Base-by-base conservation (phyloP, 2,797 vertebrate genomes). In the Darevskia mixta region DNA sequence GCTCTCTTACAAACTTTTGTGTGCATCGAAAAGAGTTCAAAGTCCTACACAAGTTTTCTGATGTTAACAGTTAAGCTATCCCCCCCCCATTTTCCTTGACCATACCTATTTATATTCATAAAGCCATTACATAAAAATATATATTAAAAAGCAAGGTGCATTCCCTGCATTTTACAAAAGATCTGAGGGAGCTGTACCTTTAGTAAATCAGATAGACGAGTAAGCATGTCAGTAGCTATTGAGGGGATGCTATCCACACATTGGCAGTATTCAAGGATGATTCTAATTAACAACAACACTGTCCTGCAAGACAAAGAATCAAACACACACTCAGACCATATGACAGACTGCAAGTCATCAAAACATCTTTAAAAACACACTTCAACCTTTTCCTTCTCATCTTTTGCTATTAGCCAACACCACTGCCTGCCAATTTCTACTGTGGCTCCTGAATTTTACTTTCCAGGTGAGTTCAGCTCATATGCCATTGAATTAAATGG, bases 181-280 rank as follows among this genome's bases (percentile, higher is more conserved):
- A 18, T 20, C 0, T 0, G 49, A 66, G 81, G 73, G 29, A 89
- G 32, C 13, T 92, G 27, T 90, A 99, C 99, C 98, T 99, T 99
- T 83, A 99, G 96, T 82, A 99, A 97, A 94, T 99, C 99, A 0
- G 98, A 98, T 69, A 99, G 97, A 71, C 98, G 98, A 1, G 98
- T 98, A 86, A 99, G 97, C 98, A 99, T 98, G 96, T 99, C 99
- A 2, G 98, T 99, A 90, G 98, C 96, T 95, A 99, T 97, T 92
- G 99, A 99, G 3, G 99, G 98, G 96, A 99, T 99, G 96, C 99
- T 98, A 84, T 98, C 98, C 93, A 99, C 98, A 94, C 99, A 99
- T 96, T 99, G 98, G 96, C 99, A 99, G 95, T 99, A 99, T 92
- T 99, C 99, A 93, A 99, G 97, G 93, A 99, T 98, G 94, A 99